Evolutionary conservation across 2,797 vertebrate species (phyloP).

Genomic region (Channa striata): DNA sequence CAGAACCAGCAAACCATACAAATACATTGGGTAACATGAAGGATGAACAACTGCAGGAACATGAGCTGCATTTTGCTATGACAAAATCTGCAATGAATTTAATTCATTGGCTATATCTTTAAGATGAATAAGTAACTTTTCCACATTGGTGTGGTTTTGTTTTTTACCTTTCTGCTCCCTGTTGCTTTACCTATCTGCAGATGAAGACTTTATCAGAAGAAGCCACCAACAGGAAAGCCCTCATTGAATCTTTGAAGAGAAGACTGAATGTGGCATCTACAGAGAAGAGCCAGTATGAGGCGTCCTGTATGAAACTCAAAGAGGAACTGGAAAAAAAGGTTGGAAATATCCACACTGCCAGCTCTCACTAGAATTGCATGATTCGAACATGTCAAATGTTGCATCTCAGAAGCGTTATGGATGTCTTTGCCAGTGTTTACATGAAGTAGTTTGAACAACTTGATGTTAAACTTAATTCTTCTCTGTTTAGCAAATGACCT

Average conservation of each 20-base stretch:
- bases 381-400: too few relatives aligned
- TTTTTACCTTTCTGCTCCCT: neutral
- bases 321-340: slow-evolving; percentile 92
- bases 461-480: too few relatives aligned
- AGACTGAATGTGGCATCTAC: slow-evolving; percentile 86
- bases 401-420: too few relatives aligned
- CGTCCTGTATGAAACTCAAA: slow-evolving; percentile 85
- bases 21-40: too few relatives aligned
- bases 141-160: too few relatives aligned
- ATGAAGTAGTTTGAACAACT: neutral
- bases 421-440: neutral
- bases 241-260: slow-evolving; percentile 90
- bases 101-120: too few relatives aligned
- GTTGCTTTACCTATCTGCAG: slow-evolving; percentile 68
- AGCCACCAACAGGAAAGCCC: slow-evolving; percentile 88
- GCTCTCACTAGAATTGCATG: neutral
- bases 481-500: neutral
- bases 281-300: slow-evolving; percentile 88
- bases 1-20: too few relatives aligned
- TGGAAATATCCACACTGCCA: neutral
- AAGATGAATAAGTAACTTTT: neutral
- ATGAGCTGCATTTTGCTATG: too few relatives aligned
- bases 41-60: too few relatives aligned
- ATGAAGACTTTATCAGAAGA: slow-evolving; percentile 89
- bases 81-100: too few relatives aligned